These are phyloP conservation scores for Cloeon dipterum DNA, from an alignment of 2,888 invertebrate species.

Conservation along the genomic window DNA sequence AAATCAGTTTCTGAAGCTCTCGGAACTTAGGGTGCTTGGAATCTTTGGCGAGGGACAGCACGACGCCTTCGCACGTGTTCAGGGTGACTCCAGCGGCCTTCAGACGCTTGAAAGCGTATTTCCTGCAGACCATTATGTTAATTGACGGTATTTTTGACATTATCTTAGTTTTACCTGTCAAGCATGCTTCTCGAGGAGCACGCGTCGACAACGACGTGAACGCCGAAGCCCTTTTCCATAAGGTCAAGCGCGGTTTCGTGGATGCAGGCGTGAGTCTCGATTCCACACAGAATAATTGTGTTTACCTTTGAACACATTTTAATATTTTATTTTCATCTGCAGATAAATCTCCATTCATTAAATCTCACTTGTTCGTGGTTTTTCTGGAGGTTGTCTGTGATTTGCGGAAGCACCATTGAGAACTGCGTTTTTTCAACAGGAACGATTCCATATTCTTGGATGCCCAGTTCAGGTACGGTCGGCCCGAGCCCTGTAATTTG, in stretches of 20 bases:
- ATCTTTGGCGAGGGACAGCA: constrained; percentile 25
- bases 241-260: constrained; percentile 29
- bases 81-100: constrained; percentile 25
- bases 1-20: constrained; percentile 26
- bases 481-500: constrained; percentile 20
- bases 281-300: constrained; percentile 22
- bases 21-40: constrained; percentile 29
- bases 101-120: constrained; percentile 24
- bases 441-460: constrained; percentile 17
- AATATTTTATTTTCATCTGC: too few species aligned
- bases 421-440: constrained; percentile 25
- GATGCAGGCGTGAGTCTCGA: constrained; percentile 32
- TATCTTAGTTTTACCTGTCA: constrained; percentile 15
- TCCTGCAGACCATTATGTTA: constrained; percentile 13
- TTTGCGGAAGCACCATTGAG: constrained; percentile 26
- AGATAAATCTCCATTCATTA: too few species aligned
- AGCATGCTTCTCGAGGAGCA: constrained; percentile 23
- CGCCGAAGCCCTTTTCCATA: constrained; percentile 20
- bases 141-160: not conserved
- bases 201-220: constrained; percentile 30
- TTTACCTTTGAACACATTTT: too few species aligned
- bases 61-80: constrained; percentile 28
- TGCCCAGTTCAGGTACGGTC: constrained; percentile 24
- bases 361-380: constrained; percentile 7
- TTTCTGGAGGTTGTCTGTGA: constrained; percentile 16